A percentile compares a stretch with the other conserved stretches of the same genome.
phyloP scores from a whole-genome alignment of 2,888 invertebrate genomes.

The Tinea pellionella region DNA sequence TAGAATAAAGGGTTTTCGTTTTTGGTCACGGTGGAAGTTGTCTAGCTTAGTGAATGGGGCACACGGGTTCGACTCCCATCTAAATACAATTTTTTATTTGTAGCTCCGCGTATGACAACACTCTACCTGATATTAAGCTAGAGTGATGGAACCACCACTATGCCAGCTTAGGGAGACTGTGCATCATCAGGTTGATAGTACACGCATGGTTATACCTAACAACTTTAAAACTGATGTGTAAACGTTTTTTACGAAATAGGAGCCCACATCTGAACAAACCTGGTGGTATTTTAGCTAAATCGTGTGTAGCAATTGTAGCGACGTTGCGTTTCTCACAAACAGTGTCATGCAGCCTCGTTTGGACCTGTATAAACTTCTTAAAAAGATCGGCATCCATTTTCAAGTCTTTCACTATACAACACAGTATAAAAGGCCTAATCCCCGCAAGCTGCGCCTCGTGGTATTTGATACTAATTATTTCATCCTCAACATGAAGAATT shows the following conservation, averaged over 20 bases:
- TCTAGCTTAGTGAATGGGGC: no score
- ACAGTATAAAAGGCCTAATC: constrained; percentile 78
- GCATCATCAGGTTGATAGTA: no score
- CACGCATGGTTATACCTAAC: no score
- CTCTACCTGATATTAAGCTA: no score
- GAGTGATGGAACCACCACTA: no score
- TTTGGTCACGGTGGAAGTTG: no score
- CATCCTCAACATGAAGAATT: constrained; percentile 61
- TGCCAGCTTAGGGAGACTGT: no score
- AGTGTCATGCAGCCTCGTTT: constrained; percentile 80
- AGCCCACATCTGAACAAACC: constrained; percentile 37
- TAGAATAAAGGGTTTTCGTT: no score
- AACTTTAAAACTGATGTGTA: no score
- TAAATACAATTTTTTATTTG: no score
- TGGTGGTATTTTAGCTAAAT: constrained; percentile 73
- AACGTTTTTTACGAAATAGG: background rate
- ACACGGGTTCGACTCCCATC: no score
- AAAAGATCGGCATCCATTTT: constrained; percentile 72
- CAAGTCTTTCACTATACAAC: constrained; percentile 76
- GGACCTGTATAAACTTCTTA: constrained; percentile 82
- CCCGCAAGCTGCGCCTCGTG: constrained; percentile 66
- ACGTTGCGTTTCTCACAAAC: constrained; percentile 81
- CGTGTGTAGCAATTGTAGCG: constrained; percentile 88
- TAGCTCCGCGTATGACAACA: no score
- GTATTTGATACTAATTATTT: constrained; percentile 58